phyloP scores from a whole-genome alignment of 2,797 vertebrate species.

The Thalassophryne amazonica region DNA sequence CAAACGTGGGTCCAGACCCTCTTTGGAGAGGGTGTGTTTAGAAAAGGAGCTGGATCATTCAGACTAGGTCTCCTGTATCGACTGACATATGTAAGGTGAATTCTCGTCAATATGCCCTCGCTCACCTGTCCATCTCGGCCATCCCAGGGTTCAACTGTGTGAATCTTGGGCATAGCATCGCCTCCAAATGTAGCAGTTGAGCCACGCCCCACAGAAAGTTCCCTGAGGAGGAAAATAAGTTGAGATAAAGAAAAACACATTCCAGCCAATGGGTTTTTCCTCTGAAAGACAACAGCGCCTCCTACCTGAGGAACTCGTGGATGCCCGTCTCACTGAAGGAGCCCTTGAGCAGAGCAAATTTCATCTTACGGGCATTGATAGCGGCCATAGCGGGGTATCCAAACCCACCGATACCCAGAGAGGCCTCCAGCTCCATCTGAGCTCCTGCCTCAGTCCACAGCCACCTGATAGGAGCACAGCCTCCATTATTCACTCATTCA shows the following conservation, averaged over 20 bases:
- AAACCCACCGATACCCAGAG: constrained; percentile 93
- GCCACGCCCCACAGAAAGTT: constrained; percentile 91
- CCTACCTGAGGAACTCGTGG: constrained; percentile 95
- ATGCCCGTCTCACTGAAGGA: constrained; percentile 97
- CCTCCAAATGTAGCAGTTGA: constrained; percentile 89
- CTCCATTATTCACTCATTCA: background rate
- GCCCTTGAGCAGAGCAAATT: constrained; percentile 92
- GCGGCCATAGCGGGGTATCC: constrained; percentile 97
- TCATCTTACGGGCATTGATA: constrained; percentile 94
- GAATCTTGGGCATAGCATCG: constrained; percentile 85
- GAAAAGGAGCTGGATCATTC: no score
- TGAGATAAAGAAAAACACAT: no score
- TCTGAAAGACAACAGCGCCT: background rate
- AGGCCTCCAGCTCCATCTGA: constrained; percentile 87
- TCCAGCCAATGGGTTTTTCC: no score
- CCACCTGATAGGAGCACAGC: constrained; percentile 77
- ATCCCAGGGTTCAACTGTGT: constrained; percentile 87
- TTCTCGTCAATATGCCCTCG: no score
- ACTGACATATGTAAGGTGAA: no score
- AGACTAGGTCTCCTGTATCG: no score
- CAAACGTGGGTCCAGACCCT: no score
- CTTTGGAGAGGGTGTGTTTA: no score
- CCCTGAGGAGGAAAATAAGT: constrained; percentile 82
- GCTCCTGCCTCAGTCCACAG: constrained; percentile 93
- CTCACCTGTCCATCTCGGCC: constrained; percentile 95